Evolutionary conservation across 2,113 vertebrate genomes (phyloP).

Genomic region (Pagrus major): DNA sequence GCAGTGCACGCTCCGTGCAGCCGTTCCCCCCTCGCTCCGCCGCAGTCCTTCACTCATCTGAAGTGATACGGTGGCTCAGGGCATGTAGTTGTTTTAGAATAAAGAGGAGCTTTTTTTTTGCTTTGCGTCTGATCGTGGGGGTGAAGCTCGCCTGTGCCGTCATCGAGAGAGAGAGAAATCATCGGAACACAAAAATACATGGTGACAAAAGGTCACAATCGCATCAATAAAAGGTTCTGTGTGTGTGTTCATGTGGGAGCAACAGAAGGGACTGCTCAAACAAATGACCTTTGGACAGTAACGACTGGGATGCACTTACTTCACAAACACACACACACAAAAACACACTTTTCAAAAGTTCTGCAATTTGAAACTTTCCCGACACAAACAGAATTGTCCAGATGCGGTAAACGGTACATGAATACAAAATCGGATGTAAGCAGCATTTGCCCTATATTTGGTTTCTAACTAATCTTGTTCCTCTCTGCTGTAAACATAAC

Average conservation of each 20-base stretch:
- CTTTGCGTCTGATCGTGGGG: not conserved
- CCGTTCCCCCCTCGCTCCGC: not conserved
- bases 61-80: constrained; percentile 20
- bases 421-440: not conserved
- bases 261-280: constrained; percentile 32
- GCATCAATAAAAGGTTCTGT: constrained; percentile 49
- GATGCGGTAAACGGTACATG: not conserved
- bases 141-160: not conserved
- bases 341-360: not conserved
- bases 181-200: constrained; percentile 37
- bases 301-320: constrained; percentile 21
- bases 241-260: constrained; percentile 42
- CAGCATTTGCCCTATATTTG: not conserved
- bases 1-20: constrained; percentile 41
- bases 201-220: constrained; percentile 53
- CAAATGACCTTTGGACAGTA: constrained; percentile 44
- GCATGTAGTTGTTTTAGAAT: constrained; percentile 35
- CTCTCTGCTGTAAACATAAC: constrained; percentile 8
- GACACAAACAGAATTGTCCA: too few relatives aligned
- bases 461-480: not conserved
- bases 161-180: constrained; percentile 18
- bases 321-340: not conserved
- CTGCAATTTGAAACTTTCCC: constrained; percentile 3
- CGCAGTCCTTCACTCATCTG: constrained; percentile 39
- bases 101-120: constrained; percentile 1